Conservation (phyloP, 2,113 vertebrate species). For the Callipepla squamata region DNA sequence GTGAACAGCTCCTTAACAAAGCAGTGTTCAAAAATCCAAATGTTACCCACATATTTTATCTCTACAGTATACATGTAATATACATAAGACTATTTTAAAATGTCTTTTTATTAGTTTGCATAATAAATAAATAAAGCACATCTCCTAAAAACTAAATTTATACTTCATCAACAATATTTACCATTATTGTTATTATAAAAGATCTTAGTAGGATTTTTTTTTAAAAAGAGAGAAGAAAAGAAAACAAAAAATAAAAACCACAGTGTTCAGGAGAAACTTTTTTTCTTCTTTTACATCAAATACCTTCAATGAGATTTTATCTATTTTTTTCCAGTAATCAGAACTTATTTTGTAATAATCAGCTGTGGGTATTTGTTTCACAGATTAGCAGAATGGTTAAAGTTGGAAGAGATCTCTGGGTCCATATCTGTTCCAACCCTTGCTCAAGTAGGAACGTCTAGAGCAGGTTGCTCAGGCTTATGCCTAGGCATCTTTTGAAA, state of each 20-base stretch:
- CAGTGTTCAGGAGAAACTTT: neutral
- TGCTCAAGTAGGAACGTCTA: neutral
- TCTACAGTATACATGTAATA: conserved; percentile 64
- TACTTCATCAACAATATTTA: no score
- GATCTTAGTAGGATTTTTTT: no score
- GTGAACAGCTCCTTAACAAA: conserved; percentile 54
- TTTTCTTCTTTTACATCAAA: neutral
- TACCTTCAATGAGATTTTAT: neutral
- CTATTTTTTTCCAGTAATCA: neutral
- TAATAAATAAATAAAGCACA: no score
- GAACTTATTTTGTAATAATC: neutral
- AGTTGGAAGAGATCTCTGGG: neutral
- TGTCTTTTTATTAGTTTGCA: conserved; percentile 47
- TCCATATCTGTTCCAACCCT: neutral
- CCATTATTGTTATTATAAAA: no score
- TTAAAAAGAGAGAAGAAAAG: neutral
- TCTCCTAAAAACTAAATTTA: no score
- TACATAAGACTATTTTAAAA: conserved; percentile 54
- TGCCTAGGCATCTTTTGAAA: neutral
- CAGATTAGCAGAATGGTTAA: neutral
- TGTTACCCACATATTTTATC: conserved; percentile 2
- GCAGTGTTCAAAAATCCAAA: conserved; percentile 78
- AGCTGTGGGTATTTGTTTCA: neutral
- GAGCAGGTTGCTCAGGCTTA: neutral
- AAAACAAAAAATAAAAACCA: neutral